Evolutionary conservation across 1,140 invertebrate genomes (phyloP), one percentile per base, ranked within the genome.

Genomic region (Brachionus koreanus): DNA sequence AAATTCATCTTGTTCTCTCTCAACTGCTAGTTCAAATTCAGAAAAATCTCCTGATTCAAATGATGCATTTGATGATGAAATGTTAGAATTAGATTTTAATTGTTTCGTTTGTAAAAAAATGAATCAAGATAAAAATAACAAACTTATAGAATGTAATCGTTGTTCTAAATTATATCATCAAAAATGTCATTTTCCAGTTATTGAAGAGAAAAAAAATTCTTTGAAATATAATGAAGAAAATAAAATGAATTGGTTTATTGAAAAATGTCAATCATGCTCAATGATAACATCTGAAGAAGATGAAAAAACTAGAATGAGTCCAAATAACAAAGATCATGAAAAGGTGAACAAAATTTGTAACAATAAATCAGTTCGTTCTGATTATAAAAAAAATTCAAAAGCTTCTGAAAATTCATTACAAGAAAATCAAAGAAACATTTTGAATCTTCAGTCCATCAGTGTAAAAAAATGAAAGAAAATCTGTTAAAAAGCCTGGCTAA

Each of bases 81-180:
- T 69, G 69, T 29, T 74, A 19, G 69, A 74, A 19, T 46, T 74
- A 19, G 42, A 74, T 9, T 74, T 74, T 6, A 46, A 23, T 74
- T 74, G 69, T 29, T 74, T 74, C 29, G 19, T 74, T 12, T 74
- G 69, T 19, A 74, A 74, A 46, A 6, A 74, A 74, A 25, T 74
- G 9, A 25, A 74, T 23, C 69, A 74, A 46, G 69, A 74, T 6
- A 43, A 25, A n/a, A 46, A 74, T 13, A 74, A 74, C n/a, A 74
- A 74, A 74, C 12, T 74, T 9, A 25, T 74, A 13, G 69, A 74
- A 29, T 74, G 69, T 25, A 46, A 74, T 25, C 12, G 25, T 10
- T 74, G 69, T 25, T 3, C 69, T 5, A 74, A 74, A 13, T 46
- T 74, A n/a, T 74, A 46, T 46, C 69, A 74, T 46, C 69, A 74